A percentile compares a stretch with the other conserved stretches of the same genome.
Conservation (phyloP, 2,797 vertebrate species). For the Mycteria americana region DNA sequence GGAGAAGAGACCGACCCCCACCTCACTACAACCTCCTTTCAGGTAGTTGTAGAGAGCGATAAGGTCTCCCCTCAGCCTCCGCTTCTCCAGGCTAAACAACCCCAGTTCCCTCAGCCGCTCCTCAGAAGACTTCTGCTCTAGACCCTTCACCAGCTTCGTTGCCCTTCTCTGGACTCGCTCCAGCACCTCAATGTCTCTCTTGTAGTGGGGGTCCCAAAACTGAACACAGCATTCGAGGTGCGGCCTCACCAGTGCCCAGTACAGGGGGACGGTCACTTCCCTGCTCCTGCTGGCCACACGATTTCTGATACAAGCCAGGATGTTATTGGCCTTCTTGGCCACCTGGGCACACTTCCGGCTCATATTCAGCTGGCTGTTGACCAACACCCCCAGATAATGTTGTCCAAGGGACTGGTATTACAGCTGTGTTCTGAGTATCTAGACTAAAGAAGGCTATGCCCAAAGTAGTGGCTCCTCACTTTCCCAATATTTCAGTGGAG, state of each 20-base stretch:
- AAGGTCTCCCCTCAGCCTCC: neutral
- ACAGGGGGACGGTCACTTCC: no score
- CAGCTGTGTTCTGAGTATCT: neutral
- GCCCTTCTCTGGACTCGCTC: neutral
- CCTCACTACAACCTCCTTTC: neutral
- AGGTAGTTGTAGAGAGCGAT: neutral
- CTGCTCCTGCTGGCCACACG: neutral
- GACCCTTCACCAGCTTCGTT: no score
- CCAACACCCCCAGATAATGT: neutral
- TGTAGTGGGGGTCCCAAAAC: neutral
- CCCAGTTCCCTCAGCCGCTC: neutral
- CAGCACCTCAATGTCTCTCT: neutral
- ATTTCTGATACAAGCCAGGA: neutral
- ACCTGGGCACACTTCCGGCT: neutral
- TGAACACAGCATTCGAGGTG: neutral
- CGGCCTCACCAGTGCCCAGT: rapidly evolving
- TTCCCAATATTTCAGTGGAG: neutral
- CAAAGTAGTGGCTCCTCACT: neutral
- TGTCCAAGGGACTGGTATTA: neutral
- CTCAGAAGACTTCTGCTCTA: neutral
- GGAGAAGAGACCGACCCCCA: neutral
- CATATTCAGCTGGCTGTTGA: neutral
- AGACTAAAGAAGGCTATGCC: neutral
- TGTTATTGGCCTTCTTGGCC: neutral
- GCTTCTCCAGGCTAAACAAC: neutral